Base-by-base conservation (phyloP, 2,888 invertebrate genomes). In the Callimorpha dominula region DNA sequence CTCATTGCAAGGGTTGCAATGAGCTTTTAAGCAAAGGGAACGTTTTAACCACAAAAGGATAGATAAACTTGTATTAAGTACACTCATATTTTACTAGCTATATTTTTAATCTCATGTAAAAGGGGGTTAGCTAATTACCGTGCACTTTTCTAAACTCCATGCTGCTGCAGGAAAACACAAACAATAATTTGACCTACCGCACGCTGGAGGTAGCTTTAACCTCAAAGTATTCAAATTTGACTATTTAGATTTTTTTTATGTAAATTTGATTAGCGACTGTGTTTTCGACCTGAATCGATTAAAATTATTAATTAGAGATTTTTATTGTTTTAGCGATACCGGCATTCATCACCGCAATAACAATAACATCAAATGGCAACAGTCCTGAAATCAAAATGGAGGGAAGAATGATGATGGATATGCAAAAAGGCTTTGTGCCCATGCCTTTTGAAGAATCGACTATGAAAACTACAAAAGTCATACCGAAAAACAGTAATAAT, bases 291-390 rank as follows among this genome's bases (percentile, higher is more conserved):
- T 14, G 46, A 65, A 49, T 49, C 11, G 8, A 31, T 60, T 60
- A 1, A 14, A 60, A 60, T 31, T 60, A 31, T 14, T 31, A 31
- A 60, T 20, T 4, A 31, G 14, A 60, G 31, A 65, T 77, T 71
- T 46, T 77, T 52, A 65, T 92, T 92, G 87, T 96, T 96, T 79
- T 94, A 96, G 96, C 92, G 81, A 85, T 93, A 81, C 90, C 93
- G 78, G 84, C 85, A 2, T 76, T 91, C 77, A 91, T 91, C 63
- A 85, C 89, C 71, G 85, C 94, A 62, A 96, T 96, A 68, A 93
- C 95, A 76, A 90, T 96, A 73, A 94, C 95, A 71, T 89, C 96
- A 77, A 96, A 96, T 88, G 96, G 96, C 60, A 95, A 96, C 79
- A 96, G 95, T 85, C 96, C 96, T 49, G 92, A 93, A 82, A 90